Base-by-base conservation (phyloP, 2,888 invertebrate species). In the Dugesia japonica region DNA sequence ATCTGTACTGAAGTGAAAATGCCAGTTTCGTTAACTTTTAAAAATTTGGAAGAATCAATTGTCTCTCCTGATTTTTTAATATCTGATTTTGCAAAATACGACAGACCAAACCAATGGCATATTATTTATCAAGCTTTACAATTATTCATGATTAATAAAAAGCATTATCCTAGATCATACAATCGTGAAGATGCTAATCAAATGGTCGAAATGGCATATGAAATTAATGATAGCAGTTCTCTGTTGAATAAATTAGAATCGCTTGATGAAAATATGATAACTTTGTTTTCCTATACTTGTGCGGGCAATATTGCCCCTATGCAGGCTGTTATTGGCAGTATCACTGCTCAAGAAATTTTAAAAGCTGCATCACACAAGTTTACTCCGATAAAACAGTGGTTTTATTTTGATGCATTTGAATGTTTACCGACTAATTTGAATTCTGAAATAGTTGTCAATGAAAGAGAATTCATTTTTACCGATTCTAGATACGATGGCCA, bases 361-460 rank as follows among this genome's bases (percentile, higher is more conserved):
- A 98, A 98, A 84, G 94, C 94, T 0, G 93, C 92, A 85, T 91
- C 91, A 71, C 94, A 94, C 77, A 95, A 95, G 85, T 97, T 95
- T 85, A 89, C 89, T 80, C 95, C 95, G 0, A 90, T 97, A 79
- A 87, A 88, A 81, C 94, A 97, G 83, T 97, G 92, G 90, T 85
- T 95, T 75, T 97, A 95, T 85, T 91, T 91, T 82, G 97, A 99
- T 86, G 92, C 95, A 0, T 87, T 94, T 26, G 98, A 99, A 85
- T 94, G 94, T 84, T 86, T 99, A 79, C 89, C 89, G 17, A 89
- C 90, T 80, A 85, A 86, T n/a, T n/a, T n/a, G 73, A 85, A 81
- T 72, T 78, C 78, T 26, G 81, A 81, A 28, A 9, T 13, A 13
- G 17, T 38, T 13, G 9, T 38, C 9, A 13, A 9, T 13, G 13